Evolutionary conservation across 2,797 vertebrate genomes (phyloP).

Genomic region (Diplodus sargus): DNA sequence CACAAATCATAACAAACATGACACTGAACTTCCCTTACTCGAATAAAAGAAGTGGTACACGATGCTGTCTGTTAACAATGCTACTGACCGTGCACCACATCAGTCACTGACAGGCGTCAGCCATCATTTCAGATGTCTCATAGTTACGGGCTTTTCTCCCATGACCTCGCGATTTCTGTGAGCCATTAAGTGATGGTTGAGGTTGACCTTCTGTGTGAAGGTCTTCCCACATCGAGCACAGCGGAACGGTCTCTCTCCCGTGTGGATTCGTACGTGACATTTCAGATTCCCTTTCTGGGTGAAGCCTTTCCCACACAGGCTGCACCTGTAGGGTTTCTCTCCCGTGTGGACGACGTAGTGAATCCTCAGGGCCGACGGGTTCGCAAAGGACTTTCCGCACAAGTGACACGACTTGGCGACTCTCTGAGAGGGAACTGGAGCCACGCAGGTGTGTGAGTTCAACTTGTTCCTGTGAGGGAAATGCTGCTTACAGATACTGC

Average conservation of each 20-base stretch:
- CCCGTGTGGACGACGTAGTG: constrained; percentile 83
- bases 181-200: constrained; percentile 77
- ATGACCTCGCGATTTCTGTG: constrained; percentile 58
- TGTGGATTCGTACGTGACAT: constrained; percentile 81
- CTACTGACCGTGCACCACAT: neutral
- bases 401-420: constrained; percentile 63
- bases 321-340: constrained; percentile 81
- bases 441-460: constrained; percentile 70
- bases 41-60: neutral
- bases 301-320: constrained; percentile 80
- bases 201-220: constrained; percentile 80
- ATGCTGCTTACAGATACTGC: constrained; percentile 73
- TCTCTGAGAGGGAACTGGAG: constrained; percentile 18
- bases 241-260: constrained; percentile 77
- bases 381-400: constrained; percentile 79
- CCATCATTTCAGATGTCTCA: constrained; percentile 3
- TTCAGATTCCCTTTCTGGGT: constrained; percentile 84
- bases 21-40: constrained; percentile 9
- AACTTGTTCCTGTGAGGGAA: constrained; percentile 65
- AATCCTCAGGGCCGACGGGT: constrained; percentile 74
- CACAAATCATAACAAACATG: constrained; percentile 13
- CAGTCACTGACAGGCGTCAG: constrained; percentile 15
- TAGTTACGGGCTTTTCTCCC: neutral
- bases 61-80: neutral
- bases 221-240: constrained; percentile 78